These are phyloP conservation scores for Ibidorhyncha struthersii DNA, from an alignment of 2,113 vertebrate genomes.

Conservation along the genomic window DNA sequence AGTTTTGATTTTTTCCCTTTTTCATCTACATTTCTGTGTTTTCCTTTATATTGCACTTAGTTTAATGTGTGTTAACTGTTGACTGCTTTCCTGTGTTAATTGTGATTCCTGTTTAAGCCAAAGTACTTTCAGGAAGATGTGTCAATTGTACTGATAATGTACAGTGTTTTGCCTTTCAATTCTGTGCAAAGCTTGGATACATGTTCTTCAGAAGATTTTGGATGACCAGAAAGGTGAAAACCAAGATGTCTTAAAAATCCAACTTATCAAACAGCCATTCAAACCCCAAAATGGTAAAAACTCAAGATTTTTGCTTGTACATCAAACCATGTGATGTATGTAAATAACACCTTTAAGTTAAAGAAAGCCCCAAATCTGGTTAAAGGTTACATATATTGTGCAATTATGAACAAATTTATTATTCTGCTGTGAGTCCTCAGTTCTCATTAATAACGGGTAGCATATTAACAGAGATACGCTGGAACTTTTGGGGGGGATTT, in stretches of 20 bases:
- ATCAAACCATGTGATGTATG: not conserved
- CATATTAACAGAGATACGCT: not conserved
- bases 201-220: slow-evolving; percentile 55
- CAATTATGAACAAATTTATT: not conserved
- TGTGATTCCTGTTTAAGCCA: not conserved
- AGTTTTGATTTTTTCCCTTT: not conserved
- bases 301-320: not conserved
- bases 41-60: not conserved
- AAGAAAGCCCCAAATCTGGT: not conserved
- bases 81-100: not conserved
- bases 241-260: slow-evolving; percentile 70
- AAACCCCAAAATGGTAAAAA: not conserved
- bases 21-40: not conserved
- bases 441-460: not conserved
- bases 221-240: slow-evolving; percentile 56
- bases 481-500: not conserved
- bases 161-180: slow-evolving; percentile 43
- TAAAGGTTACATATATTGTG: not conserved
- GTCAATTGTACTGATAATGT: not conserved
- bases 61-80: not conserved
- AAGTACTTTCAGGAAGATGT: not conserved
- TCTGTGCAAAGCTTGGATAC: slow-evolving; percentile 53
- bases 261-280: slow-evolving; percentile 50
- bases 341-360: not conserved
- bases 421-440: not conserved